These are phyloP conservation scores for Pachycephus smyrnensis DNA, from an alignment of 2,888 invertebrate genomes.

Conservation along the genomic window DNA sequence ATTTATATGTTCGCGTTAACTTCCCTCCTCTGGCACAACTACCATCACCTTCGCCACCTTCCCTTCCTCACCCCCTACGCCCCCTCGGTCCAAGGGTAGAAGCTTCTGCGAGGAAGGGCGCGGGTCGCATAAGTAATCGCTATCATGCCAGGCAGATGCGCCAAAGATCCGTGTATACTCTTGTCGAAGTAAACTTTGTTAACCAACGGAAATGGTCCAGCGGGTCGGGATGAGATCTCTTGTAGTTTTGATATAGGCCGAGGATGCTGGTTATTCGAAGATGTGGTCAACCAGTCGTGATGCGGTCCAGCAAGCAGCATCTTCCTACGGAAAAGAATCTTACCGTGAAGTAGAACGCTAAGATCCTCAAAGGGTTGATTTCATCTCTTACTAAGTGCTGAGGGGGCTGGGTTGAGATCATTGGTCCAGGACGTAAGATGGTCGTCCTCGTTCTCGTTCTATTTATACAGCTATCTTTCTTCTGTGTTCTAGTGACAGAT, in stretches of 20 bases:
- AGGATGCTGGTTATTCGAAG: background rate
- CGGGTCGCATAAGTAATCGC: slow-evolving; percentile 65
- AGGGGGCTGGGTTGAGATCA: background rate
- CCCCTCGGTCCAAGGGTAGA: slow-evolving; percentile 38
- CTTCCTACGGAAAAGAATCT: background rate
- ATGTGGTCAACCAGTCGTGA: background rate
- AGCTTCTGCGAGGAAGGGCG: slow-evolving; percentile 60
- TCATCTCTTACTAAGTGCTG: background rate
- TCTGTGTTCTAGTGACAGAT: background rate
- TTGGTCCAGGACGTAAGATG: background rate
- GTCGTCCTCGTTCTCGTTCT: background rate
- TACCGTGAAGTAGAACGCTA: background rate
- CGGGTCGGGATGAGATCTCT: background rate
- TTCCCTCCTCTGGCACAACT: slow-evolving; percentile 45
- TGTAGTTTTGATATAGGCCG: background rate
- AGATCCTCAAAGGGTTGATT: background rate
- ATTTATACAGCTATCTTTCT: background rate
- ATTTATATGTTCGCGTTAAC: slow-evolving; percentile 67
- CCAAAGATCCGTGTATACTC: slow-evolving; percentile 22
- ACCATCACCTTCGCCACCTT: slow-evolving; percentile 32
- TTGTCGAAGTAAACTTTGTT: background rate
- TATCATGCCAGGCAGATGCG: slow-evolving; percentile 63
- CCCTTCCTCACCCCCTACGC: slow-evolving; percentile 34
- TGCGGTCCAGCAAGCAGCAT: background rate
- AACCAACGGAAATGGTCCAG: background rate